Evolutionary conservation across 2,888 invertebrate genomes (phyloP).

Genomic region (Ypsolopha sequella): DNA sequence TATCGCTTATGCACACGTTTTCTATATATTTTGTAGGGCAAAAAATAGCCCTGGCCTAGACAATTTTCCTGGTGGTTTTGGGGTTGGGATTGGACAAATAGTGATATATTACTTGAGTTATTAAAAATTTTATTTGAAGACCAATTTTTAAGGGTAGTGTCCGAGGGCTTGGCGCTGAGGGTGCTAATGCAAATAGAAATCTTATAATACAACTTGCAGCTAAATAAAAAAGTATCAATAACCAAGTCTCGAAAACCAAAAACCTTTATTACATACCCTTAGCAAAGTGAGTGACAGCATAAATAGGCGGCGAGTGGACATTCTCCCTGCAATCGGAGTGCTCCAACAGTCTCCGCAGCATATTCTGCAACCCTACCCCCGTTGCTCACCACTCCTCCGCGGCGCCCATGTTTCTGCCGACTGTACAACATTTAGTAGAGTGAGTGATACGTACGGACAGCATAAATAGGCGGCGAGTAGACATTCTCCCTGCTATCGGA

Average conservation of each 20-base stretch:
- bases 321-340: constrained; percentile 80
- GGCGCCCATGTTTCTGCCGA: constrained; percentile 26
- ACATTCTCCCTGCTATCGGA: constrained; percentile 80
- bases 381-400: constrained; percentile 61
- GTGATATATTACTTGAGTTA: too few relatives aligned
- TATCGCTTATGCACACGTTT: too few relatives aligned
- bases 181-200: too few relatives aligned
- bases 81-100: too few relatives aligned
- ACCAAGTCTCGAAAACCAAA: not conserved
- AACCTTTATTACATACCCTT: not conserved
- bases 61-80: too few relatives aligned
- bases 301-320: constrained; percentile 64
- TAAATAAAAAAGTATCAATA: too few relatives aligned
- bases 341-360: constrained; percentile 81
- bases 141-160: too few relatives aligned
- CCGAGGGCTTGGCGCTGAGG: too few relatives aligned
- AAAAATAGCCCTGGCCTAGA: too few relatives aligned
- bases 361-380: constrained; percentile 75
- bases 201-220: too few relatives aligned
- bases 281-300: constrained; percentile 15
- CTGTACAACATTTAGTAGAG: constrained; percentile 22
- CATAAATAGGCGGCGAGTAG: constrained; percentile 59
- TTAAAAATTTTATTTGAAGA: too few relatives aligned
- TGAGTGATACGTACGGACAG: constrained; percentile 30
- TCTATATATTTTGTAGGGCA: too few relatives aligned